Conservation (phyloP, 2,888 invertebrate species). For the Anoncus sp. region DNA sequence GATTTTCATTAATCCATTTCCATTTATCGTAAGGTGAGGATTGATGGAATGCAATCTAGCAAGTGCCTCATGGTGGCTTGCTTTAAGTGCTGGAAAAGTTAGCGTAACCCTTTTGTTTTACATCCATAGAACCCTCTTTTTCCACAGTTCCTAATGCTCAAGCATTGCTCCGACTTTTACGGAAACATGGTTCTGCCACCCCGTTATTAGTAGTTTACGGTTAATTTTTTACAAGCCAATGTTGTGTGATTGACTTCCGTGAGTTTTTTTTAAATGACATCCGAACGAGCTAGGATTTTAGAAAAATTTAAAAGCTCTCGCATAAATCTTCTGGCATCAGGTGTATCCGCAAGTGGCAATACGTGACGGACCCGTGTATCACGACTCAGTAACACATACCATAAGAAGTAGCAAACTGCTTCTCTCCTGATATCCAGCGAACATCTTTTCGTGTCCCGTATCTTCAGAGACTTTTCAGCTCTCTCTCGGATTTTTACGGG, state of each 20-base stretch:
- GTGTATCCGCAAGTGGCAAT: constrained; percentile 11
- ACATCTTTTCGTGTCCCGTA: constrained; percentile 33
- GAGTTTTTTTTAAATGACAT: not conserved
- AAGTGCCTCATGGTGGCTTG: not conserved
- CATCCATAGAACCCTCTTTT: not conserved
- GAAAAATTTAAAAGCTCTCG: not conserved
- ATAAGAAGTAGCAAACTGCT: constrained; percentile 44
- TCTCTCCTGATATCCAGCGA: constrained; percentile 27
- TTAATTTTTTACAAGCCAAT: not conserved
- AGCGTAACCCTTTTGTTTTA: not conserved
- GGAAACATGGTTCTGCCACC: not conserved
- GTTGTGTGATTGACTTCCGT: not conserved
- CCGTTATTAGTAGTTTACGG: not conserved
- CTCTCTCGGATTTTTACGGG: constrained; percentile 72
- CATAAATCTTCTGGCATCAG: not conserved
- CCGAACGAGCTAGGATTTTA: not conserved
- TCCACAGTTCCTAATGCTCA: not conserved
- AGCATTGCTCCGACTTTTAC: not conserved
- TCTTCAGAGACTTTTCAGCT: constrained; percentile 70
- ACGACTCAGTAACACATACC: constrained; percentile 67
- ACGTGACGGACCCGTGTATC: constrained; percentile 7
- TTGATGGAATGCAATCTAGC: not conserved
- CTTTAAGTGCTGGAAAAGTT: not conserved
- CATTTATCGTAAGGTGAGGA: constrained; percentile 4
- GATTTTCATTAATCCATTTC: not conserved